Base-by-base conservation (phyloP, 1,140 invertebrate species). In the Bombus haemorrhoidalis region DNA sequence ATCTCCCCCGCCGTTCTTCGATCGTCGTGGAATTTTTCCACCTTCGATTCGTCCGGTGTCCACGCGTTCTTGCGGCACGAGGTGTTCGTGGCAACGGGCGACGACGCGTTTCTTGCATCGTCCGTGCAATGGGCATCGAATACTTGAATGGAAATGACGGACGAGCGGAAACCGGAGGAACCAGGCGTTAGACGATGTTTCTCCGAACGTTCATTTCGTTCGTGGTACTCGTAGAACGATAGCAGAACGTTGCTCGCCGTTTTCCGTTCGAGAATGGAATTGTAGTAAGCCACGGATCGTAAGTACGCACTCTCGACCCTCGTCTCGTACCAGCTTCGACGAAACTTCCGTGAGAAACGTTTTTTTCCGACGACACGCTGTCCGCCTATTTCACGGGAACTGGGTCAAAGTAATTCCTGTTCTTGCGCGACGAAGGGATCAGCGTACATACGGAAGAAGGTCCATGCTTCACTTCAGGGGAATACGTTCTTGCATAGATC, bases 141-240 rank as follows among this genome's bases (percentile, higher is more conserved):
- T 53, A 57, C 47, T n/a, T 10, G 78, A 62, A 69, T 39, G 47
- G 68, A 75, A 74, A 83, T 41, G 72, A 83, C 71, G 81, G 53
- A 32, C 57, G 81, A 39, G 37, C 5, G 13, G 81, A 53, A 76
- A 74, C 39, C 43, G 10, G 39, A 28, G 37, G 3, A 62, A 5
- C 59, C 15, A 37, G 2, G 18, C n/a, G 13, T 22, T 22, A 3
- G 28, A 28, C 6, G 39, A 13, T 22, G 32, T 34, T n/a, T 64
- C 9, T 39, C 5, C 57, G 22, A 1, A 3, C 28, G 25, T 69
- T 92, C 92, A 88, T 8, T 2, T 53, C 47, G 6, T 15, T 5
- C 13, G 0, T 0, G 0, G 10, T 47, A 15, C 43, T 5, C 43
- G 85, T 87, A 90, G 90, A 91, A 91, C 91, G 90, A 83, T 89